Base-by-base conservation (phyloP, 1,140 invertebrate genomes). In the Oreohelix idahoensis region DNA sequence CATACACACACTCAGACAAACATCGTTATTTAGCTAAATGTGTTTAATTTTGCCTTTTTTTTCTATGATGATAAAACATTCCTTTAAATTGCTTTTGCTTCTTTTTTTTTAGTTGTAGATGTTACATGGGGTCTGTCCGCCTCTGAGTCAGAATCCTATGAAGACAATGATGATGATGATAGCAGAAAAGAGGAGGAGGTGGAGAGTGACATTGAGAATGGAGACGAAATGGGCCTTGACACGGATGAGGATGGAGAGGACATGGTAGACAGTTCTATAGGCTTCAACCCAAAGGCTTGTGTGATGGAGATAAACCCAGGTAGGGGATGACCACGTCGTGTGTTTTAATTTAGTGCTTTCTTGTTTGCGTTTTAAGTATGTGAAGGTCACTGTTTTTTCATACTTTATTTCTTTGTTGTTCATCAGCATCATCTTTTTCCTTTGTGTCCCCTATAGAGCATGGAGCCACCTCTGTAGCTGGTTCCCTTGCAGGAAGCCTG, bases 141-240 rank as follows among this genome's bases (percentile, higher is more conserved):
- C 26, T 69, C 85, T 84, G 69, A 92, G 93, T 11, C 86, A 93
- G 42, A 94, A 93, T 81, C 51, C 1, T 74, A 74, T 32, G 58
- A 66, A 13, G 79, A 32, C 38, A 77, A 23, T 26, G 75, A 0
- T 75, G 79, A 26, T 29, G 90, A 89, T 39, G 86, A 80, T 51
- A 71, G 71, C 45, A 71, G 69, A 23, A 87, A 91, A 73, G 85
- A 85, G 32, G 91, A 92, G n/a, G 87, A 86, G 35, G 86, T 86
- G 53, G 90, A 90, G 42, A 87, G 88, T 45, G 77, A 88, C 20
- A 73, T 85, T 36, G 84, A 88, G 35, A 86, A 88, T 26, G 87
- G 87, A 23, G 85, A 86, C 36, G 86, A 87, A 10, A 89, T 88
- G 51, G 87, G 88, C 13, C 90, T 89, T 35, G 17, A 84, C 39